These are phyloP conservation scores for Heteronetta atricapilla DNA, from an alignment of 2,113 vertebrate species.

Conservation along the genomic window DNA sequence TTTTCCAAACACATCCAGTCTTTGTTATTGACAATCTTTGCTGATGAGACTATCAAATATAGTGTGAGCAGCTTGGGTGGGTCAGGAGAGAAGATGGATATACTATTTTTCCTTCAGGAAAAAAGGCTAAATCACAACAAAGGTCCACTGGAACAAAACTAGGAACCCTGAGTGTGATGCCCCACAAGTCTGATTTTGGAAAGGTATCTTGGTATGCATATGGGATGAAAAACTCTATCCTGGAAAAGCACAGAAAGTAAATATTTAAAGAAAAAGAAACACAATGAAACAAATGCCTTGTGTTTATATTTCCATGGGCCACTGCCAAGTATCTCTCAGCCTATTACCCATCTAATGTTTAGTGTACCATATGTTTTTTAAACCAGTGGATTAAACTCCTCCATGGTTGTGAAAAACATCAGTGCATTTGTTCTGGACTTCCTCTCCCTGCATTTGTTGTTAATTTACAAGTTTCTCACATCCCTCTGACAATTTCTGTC, in stretches of 20 bases:
- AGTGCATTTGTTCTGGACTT: conserved; percentile 64
- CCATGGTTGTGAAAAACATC: conserved; percentile 51
- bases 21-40: not conserved
- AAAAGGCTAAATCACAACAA: not conserved
- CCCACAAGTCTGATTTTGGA: conserved; percentile 3
- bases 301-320: conserved; percentile 68
- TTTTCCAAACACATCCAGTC: not conserved
- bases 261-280: conserved; percentile 77
- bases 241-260: conserved; percentile 74
- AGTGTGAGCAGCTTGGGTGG: too few species aligned
- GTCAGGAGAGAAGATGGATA: not conserved
- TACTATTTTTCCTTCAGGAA: not conserved
- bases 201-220: conserved; percentile 56
- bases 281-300: conserved; percentile 64
- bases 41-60: not conserved
- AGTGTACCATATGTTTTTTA: conserved; percentile 62
- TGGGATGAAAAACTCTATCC: conserved; percentile 64
- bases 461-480: conserved; percentile 75
- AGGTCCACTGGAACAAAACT: not conserved
- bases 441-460: conserved; percentile 68
- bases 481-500: conserved; percentile 54
- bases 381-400: conserved; percentile 57
- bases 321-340: conserved; percentile 59
- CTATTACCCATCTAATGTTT: conserved; percentile 45
- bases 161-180: not conserved